Percentiles rank a stretch among this genome's conserved stretches.
phyloP scores from a whole-genome alignment of 30 jellyfish, hydroid and myxozoan species.

The Hydractinia symbiolongicarpus region DNA sequence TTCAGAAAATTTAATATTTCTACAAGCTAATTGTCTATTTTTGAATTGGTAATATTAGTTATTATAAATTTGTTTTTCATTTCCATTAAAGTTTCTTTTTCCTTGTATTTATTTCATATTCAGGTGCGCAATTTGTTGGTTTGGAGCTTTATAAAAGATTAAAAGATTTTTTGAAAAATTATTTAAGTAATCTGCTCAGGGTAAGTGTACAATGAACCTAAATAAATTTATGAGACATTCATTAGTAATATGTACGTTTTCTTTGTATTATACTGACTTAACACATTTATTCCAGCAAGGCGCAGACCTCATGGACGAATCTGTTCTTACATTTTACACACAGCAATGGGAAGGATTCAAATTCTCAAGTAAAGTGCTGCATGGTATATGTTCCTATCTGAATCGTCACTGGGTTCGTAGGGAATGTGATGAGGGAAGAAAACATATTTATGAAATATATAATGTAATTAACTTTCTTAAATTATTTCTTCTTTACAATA shows the following conservation, averaged over 20 bases:
- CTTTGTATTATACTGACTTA: background rate
- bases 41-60: too few relatives aligned
- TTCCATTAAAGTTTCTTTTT: too few relatives aligned
- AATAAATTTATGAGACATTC: too few relatives aligned
- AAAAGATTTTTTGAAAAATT: constrained; percentile 81
- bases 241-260: background rate
- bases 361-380: constrained; percentile 91
- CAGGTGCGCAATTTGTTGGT: constrained; percentile 99
- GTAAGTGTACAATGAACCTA: constrained; percentile 22
- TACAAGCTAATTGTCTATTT: too few relatives aligned
- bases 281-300: constrained; percentile 67
- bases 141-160: constrained; percentile 76
- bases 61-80: too few relatives aligned
- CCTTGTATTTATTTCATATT: background rate
- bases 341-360: constrained; percentile 99
- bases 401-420: constrained; percentile 97
- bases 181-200: constrained; percentile 65
- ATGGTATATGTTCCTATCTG: constrained; percentile 91
- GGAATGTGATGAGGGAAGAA: constrained; percentile 98
- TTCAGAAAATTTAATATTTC: too few relatives aligned
- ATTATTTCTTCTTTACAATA: background rate
- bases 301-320: constrained; percentile 92
- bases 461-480: constrained; percentile 60
- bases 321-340: constrained; percentile 93
- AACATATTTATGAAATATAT: constrained; percentile 81